Evolutionary conservation across 1,140 invertebrate genomes (phyloP), one percentile per base, ranked within the genome.

Genomic region (Drosophila lowei): DNA sequence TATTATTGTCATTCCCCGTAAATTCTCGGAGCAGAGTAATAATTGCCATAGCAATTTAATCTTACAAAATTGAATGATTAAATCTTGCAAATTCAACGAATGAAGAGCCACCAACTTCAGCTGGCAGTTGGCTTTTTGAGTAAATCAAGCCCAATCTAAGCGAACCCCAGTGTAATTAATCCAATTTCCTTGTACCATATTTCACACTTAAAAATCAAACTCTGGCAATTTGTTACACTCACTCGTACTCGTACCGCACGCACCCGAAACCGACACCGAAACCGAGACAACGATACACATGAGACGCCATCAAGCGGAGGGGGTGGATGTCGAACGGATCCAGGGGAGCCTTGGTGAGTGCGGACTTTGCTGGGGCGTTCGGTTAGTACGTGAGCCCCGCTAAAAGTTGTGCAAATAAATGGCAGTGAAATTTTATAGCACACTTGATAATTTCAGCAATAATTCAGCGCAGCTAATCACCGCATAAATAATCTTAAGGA

Each of bases 401-500:
- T 59, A 65, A 80, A 80, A 80, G 72, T 80, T 67, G 70, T 62
- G 74, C 79, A 83, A 83, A 84, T 84, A 84, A 79, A 84, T 76
- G 73, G 72, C 79, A 76, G 47, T 72, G 72, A 79, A 84, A 84
- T 84, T 89, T 88, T 88, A 89, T 89, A 89, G 76, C 84, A 83
- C 83, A 77, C 84, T 89, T 88, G 79, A 89, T 88, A 89, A 83
- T 89, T 83, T 89, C 46, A 56, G 84, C 84, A 89, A 89, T 89
- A 89, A 89, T 72, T 89, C 84, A 89, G 66, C 42, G 48, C 48
- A 65, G 66, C 79, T 89, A 89, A 89, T 89, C 85, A 80, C 85
- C 85, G 86, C 84, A 89, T 89, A 89, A 89, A 89, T 89, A 84
- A 89, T 89, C 79, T 79, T 73, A 88, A 81, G 77, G 65, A 79